Evolutionary conservation across 1,140 invertebrate species (phyloP).

Genomic region (Macrocentrus cingulum): DNA sequence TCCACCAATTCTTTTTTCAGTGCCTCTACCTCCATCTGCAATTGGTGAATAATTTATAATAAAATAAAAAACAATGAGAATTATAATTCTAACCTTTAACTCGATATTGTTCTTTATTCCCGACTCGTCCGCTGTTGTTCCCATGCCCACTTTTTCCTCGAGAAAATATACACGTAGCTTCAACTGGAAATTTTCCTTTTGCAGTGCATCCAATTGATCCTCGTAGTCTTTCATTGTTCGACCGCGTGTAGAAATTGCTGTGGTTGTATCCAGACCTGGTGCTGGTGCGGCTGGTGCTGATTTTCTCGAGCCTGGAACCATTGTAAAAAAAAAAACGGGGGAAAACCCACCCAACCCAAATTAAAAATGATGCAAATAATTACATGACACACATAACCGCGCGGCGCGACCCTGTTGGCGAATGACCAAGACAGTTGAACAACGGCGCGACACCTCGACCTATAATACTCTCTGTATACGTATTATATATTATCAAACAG

Average conservation of each 20-base stretch:
- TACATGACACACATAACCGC: slow-evolving; percentile 16
- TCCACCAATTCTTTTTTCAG: slow-evolving; percentile 76
- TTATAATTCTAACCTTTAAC: slow-evolving; percentile 65
- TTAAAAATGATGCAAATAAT: slow-evolving; percentile 21
- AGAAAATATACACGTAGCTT: slow-evolving; percentile 89
- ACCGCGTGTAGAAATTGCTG: slow-evolving; percentile 49
- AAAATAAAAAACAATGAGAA: slow-evolving; percentile 9
- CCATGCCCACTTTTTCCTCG: slow-evolving; percentile 77
- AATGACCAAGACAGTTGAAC: slow-evolving; percentile 27
- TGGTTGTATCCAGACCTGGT: slow-evolving; percentile 32
- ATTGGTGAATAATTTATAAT: slow-evolving; percentile 32
- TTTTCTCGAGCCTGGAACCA: no score
- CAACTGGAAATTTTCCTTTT: slow-evolving; percentile 91
- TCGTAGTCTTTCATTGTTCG: slow-evolving; percentile 88
- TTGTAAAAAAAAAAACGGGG: no score
- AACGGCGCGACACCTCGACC: slow-evolving; percentile 28
- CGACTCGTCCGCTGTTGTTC: slow-evolving; percentile 63
- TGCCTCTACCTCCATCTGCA: slow-evolving; percentile 75
- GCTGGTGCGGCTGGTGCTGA: slow-evolving; percentile 44
- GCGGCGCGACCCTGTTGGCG: slow-evolving; percentile 30
- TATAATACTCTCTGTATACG: slow-evolving; percentile 27
- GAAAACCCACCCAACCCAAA: slow-evolving; percentile 21
- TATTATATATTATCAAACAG: not conserved
- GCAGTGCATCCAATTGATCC: slow-evolving; percentile 76
- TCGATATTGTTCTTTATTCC: slow-evolving; percentile 75